Base-by-base conservation (phyloP, 2,888 invertebrate genomes). In the Tachina grossa region DNA sequence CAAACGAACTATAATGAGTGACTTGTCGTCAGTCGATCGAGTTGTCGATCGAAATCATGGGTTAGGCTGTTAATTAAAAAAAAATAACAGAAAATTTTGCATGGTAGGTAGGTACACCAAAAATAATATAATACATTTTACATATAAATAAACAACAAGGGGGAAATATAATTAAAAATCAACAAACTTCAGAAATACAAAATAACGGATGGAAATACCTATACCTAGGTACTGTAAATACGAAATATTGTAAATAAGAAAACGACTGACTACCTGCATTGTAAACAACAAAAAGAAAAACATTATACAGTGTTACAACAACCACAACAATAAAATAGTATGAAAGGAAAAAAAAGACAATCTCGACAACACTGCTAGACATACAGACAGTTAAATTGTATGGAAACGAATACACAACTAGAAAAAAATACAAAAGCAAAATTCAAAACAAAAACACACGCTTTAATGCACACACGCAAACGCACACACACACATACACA, bases 361-460 rank as follows among this genome's bases (percentile, higher is more conserved):
- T 31, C 41, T 39, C 41, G 59, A 57, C 76, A 51, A 16, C 10
- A 66, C 49, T 51, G 79, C 78, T 22, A 84, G 77, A 69, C 83
- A 74, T 61, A 71, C 63, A 84, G 74, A 69, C 84, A 79, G 75
- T 75, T 84, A 79, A 75, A 80, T 80, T 76, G 65, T 63, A 74
- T 76, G 49, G 78, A 75, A 79, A 84, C 74, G 84, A 79, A 79
- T 69, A 53, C 83, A 72, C 71, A 63, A 47, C 65, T 63, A 55
- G 53, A 53, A 39, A 11, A 61, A 63, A 59, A 43, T 49, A 74
- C 51, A 72, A 61, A 51, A 74, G 43, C 9, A 75, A 53, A 71
- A 69, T 49, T 43, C n/a, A 63, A 47, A 82, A 61, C 31, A 45
- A 66, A 74, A 75, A 75, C 72, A 66, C 66, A 65, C 77, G 31